Percentiles rank a stretch among this genome's conserved stretches.
These are phyloP conservation scores for Phortica magna DNA, from an alignment of 2,888 invertebrate species.

Conservation along the genomic window DNA sequence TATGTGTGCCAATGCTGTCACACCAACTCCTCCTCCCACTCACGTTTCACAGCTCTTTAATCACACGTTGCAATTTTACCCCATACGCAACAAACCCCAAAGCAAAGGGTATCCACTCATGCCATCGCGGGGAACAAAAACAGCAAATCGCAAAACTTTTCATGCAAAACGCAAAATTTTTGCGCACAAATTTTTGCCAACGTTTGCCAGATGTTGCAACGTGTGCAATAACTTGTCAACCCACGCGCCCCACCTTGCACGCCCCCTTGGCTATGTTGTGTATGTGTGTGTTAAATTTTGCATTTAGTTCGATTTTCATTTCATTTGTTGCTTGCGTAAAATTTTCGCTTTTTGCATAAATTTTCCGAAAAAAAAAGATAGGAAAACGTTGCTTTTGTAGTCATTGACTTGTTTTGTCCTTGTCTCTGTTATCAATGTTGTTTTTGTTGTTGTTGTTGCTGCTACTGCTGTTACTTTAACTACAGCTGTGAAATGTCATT, in stretches of 20 bases:
- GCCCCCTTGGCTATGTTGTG: conserved; percentile 3
- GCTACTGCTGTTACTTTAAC: conserved; percentile 26
- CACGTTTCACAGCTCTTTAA: neutral
- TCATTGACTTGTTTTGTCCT: neutral
- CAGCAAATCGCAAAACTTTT: conserved; percentile 40
- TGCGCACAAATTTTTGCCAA: conserved; percentile 54
- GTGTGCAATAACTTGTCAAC: conserved; percentile 41
- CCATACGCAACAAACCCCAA: neutral
- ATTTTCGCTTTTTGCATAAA: conserved; percentile 47
- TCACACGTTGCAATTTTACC: neutral
- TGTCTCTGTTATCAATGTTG: neutral
- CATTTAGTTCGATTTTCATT: conserved; percentile 70
- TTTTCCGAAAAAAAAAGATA: conserved; percentile 38
- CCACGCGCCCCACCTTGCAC: neutral
- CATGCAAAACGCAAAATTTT: conserved; percentile 48
- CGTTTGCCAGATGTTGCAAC: conserved; percentile 38
- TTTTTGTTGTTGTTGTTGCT: conserved; percentile 11
- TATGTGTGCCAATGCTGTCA: conserved; percentile 31
- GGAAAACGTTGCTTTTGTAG: neutral
- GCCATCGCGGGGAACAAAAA: conserved; percentile 8
- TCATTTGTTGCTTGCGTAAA: conserved; percentile 58
- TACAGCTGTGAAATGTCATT: conserved; percentile 42
- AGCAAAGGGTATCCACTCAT: conserved; percentile 13
- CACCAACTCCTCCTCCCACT: neutral
- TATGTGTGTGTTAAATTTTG: conserved; percentile 54